Conservation (phyloP, 2,113 vertebrate species). For the Cyphomyrus discorhynchus region DNA sequence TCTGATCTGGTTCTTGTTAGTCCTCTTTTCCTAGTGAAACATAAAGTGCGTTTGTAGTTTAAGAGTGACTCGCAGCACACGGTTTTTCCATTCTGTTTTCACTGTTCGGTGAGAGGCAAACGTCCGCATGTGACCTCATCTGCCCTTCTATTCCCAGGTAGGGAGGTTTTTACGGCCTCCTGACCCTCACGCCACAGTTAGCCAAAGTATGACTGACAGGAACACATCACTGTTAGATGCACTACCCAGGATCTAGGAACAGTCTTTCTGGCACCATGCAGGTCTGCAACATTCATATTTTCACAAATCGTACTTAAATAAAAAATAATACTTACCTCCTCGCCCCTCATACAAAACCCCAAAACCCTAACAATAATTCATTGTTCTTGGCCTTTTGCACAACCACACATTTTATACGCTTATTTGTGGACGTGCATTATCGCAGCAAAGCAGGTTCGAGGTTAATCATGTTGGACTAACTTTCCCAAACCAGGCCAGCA, state of each 20-base stretch:
- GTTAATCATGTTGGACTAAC: neutral
- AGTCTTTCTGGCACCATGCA: neutral
- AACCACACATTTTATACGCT: neutral
- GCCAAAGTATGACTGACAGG: neutral
- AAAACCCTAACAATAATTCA: neutral
- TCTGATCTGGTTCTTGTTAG: slow-evolving; percentile 30
- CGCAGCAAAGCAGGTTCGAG: neutral
- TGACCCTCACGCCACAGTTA: neutral
- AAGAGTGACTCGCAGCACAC: slow-evolving; percentile 46
- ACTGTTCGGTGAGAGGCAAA: neutral
- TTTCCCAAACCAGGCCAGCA: neutral
- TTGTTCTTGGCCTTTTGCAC: neutral
- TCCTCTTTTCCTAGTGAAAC: slow-evolving; percentile 41
- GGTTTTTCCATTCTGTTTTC: slow-evolving; percentile 4
- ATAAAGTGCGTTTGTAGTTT: slow-evolving; percentile 63
- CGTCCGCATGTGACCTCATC: neutral
- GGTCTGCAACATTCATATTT: neutral
- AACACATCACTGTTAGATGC: neutral
- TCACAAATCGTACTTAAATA: neutral
- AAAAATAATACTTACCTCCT: neutral
- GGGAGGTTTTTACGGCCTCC: neutral
- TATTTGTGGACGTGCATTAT: neutral
- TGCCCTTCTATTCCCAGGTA: neutral
- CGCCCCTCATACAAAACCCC: neutral
- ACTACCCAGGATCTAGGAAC: neutral